phyloP scores from a whole-genome alignment of 1,140 invertebrate genomes.

The Drosophila sp. region DNA sequence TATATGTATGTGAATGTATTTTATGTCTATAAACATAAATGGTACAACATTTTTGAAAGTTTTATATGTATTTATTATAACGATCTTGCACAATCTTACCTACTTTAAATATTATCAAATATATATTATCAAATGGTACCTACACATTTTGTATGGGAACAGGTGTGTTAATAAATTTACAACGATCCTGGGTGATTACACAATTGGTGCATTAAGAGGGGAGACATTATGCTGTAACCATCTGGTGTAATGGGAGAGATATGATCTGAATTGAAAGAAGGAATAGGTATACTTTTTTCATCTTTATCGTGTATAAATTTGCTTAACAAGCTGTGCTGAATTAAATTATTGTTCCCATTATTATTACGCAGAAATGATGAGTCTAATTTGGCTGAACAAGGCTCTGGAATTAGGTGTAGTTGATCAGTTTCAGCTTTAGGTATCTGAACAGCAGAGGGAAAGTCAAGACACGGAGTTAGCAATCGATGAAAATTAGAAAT shows the following conservation, averaged over 20 bases:
- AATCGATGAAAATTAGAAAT: slow-evolving; percentile 90
- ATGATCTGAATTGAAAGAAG: slow-evolving; percentile 1
- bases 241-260: slow-evolving; percentile 56
- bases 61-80: too few species aligned
- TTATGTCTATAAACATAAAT: too few species aligned
- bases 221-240: slow-evolving; percentile 75
- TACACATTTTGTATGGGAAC: too few species aligned
- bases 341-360: neutral
- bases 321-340: neutral
- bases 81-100: too few species aligned
- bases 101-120: too few species aligned
- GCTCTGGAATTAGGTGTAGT: slow-evolving; percentile 48
- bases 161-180: too few species aligned
- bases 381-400: slow-evolving; percentile 26
- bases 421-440: slow-evolving; percentile 62
- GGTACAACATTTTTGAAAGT: too few species aligned
- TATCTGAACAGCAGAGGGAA: slow-evolving; percentile 89
- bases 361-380: neutral
- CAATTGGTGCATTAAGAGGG: slow-evolving; percentile 44
- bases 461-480: slow-evolving; percentile 90
- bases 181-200: slow-evolving; percentile 9
- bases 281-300: neutral
- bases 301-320: neutral
- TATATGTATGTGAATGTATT: too few species aligned
- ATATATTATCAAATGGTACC: too few species aligned